Conservation (phyloP, 2,888 invertebrate genomes). For the Prosopocoilus inquinatus region DNA sequence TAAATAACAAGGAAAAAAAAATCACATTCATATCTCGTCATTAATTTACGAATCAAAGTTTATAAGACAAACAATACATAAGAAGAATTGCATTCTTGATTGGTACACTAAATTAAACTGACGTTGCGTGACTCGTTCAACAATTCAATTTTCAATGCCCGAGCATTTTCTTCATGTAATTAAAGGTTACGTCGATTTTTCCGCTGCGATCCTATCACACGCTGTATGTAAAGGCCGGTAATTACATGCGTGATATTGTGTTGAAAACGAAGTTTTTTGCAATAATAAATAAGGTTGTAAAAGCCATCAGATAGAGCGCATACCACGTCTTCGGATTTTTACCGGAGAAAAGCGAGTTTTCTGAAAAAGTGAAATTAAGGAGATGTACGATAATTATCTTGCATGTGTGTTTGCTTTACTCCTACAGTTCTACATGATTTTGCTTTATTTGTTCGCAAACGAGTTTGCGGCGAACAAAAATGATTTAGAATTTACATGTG, state of each 20-base stretch:
- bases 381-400: neutral
- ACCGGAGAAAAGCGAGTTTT: neutral
- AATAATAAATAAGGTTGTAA: neutral
- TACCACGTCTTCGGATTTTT: neutral
- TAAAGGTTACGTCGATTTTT: neutral
- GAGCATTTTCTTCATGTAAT: neutral
- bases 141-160: neutral
- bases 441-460: neutral
- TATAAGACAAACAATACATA: neutral
- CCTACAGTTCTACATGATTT: neutral
- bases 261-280: neutral
- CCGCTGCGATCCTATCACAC: neutral
- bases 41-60: neutral
- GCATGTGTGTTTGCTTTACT: neutral
- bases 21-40: neutral
- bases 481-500: neutral
- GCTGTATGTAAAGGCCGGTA: neutral
- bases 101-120: too few species aligned
- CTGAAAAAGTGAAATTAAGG: neutral
- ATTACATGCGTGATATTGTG: conserved; percentile 1
- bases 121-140: neutral
- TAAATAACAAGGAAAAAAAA: neutral
- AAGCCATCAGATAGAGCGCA: neutral
- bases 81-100: too few species aligned
- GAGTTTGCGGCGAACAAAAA: neutral